These are phyloP conservation scores for Eudasyphora cyanicolor DNA, from an alignment of 2,888 invertebrate genomes.

Conservation along the genomic window DNA sequence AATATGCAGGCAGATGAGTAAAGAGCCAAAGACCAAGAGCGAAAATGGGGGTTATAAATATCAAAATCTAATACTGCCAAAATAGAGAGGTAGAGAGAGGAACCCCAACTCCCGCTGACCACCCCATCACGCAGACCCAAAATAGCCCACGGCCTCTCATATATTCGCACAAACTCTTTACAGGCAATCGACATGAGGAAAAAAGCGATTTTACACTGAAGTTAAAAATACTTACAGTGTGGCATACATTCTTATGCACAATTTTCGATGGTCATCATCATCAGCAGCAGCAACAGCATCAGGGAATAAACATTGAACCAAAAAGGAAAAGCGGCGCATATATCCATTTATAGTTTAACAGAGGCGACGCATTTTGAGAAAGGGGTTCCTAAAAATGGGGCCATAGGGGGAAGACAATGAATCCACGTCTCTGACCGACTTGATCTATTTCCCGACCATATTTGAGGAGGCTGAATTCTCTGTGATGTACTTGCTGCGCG, in stretches of 20 bases:
- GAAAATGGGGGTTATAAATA: constrained; percentile 46
- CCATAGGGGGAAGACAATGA: no score
- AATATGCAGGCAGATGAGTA: constrained; percentile 54
- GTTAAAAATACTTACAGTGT: background rate
- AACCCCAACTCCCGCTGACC: constrained; percentile 29
- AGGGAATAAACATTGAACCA: constrained; percentile 71
- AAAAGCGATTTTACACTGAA: background rate
- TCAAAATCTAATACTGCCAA: constrained; percentile 48
- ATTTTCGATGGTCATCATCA: constrained; percentile 39
- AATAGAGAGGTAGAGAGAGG: constrained; percentile 22
- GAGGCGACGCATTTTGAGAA: background rate
- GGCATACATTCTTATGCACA: background rate
- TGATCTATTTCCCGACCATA: no score
- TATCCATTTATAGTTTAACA: constrained; percentile 64
- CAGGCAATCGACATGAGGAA: background rate
- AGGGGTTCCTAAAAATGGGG: background rate
- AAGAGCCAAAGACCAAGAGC: no score
- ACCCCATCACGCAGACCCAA: no score
- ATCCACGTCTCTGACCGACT: no score
- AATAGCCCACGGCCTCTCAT: background rate
- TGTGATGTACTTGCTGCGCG: no score
- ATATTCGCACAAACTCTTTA: constrained; percentile 15
- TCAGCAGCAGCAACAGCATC: constrained; percentile 38
- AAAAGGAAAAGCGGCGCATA: constrained; percentile 60
- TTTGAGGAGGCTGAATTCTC: no score